Base-by-base conservation (phyloP, 2,113 vertebrate species). In the Pituophis catenifer region DNA sequence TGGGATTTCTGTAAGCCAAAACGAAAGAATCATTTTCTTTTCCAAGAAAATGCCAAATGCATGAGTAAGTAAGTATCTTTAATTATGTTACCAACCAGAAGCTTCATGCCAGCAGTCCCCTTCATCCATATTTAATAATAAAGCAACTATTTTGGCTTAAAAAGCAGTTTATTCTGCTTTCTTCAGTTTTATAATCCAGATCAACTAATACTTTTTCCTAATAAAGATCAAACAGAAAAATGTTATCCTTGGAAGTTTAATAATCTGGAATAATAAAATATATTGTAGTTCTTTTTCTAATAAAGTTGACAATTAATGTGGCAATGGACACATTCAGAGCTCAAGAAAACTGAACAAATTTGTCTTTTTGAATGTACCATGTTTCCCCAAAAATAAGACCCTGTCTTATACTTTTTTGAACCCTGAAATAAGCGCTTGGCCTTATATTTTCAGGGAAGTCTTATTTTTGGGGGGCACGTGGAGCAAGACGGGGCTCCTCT, bases 131-230 rank as follows among this genome's bases (percentile, higher is more conserved):
- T 93, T 17, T 93, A 55, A 91, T 13, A 44, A 89, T 70, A 81
- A 91, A n/a, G 17, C 58, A 89, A 81, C 88, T 65, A 53, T 52
- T 92, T 57, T 92, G 91, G 90, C 44, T 91, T 81, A 59, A 58
- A 86, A 38, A 88, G 81, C 44, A 54, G 57, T 91, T 93, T 62
- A 57, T 88, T 75, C 90, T 86, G 44, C 93, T 89, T 59, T 94
- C 92, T 91, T 62, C 52, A 5, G 33, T 87, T 96, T 90, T 92
- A 93, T 50, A n/a, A 10, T 94, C 92, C 81, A 50, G 65, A 94
- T 94, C 93, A 90, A 70, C 88, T 93, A 95, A 93, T 92, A 55
- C 94, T 89, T 94, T 95, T 57, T 92, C 92, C 52, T 92, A 93
- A 93, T 94, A 96, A 96, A 93, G 86, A 90, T 13, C 17, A n/a